phyloP scores from a whole-genome alignment of 2,888 invertebrate species.

The Synergus laeviventris region DNA sequence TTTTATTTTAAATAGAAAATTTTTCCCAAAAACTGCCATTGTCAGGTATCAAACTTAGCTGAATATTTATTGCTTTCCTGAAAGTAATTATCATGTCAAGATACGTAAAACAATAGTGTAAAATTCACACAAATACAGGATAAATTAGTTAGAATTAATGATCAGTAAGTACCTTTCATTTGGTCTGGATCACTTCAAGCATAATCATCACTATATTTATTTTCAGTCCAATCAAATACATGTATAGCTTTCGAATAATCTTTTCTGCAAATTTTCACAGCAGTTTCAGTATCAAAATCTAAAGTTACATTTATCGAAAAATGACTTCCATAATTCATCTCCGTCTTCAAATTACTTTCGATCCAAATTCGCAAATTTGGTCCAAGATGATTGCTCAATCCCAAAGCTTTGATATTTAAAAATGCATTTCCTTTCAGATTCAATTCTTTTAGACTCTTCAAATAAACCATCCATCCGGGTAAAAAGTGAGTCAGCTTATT shows the following conservation, averaged over 20 bases:
- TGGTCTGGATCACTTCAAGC: neutral
- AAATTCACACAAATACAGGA: too few species aligned
- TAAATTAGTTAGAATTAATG: neutral
- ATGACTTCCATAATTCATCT: neutral
- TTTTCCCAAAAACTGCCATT: too few species aligned
- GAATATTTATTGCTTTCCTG: neutral
- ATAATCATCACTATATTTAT: neutral
- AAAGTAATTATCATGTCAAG: neutral
- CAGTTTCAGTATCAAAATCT: conserved; percentile 13
- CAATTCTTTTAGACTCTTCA: neutral
- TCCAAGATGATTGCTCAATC: neutral
- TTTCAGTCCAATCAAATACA: conserved; percentile 23
- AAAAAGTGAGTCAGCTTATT: conserved; percentile 16
- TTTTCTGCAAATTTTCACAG: conserved; percentile 8
- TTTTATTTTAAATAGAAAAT: too few species aligned
- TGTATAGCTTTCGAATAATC: conserved; percentile 11
- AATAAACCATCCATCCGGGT: conserved; percentile 12
- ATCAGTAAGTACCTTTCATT: neutral
- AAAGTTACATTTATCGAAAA: neutral
- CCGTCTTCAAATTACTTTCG: neutral
- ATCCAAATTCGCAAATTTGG: neutral
- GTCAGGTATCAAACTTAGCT: too few species aligned
- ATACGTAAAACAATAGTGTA: neutral
- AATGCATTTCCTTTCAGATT: conserved; percentile 19
- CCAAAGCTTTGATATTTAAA: neutral